Conservation (phyloP, 2,888 invertebrate species). For the Epistrophella euchroma region DNA sequence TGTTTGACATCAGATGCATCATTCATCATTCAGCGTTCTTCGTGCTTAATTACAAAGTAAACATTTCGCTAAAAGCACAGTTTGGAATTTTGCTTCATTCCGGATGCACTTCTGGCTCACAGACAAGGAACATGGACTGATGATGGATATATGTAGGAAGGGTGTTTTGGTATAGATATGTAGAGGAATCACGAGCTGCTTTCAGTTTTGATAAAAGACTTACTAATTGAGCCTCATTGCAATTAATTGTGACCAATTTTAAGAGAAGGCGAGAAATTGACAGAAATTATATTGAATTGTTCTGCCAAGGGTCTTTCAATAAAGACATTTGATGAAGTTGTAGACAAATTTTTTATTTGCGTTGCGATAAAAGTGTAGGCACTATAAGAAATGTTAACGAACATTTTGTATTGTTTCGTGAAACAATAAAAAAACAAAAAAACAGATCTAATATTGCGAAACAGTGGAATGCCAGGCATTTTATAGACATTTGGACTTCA, state of each 20-base stretch:
- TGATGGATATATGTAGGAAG: too few species aligned
- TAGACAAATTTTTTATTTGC: too few species aligned
- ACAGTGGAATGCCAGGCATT: too few species aligned
- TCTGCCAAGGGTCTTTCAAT: too few species aligned
- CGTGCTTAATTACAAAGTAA: slow-evolving; percentile 62
- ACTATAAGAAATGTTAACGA: too few species aligned
- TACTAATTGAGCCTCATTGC: slow-evolving; percentile 53
- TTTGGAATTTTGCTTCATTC: slow-evolving; percentile 27
- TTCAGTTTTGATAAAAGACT: slow-evolving; percentile 19
- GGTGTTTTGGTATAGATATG: slow-evolving; percentile 11
- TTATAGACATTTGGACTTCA: too few species aligned
- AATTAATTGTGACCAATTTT: slow-evolving; percentile 29
- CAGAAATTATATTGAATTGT: neutral
- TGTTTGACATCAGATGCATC: slow-evolving; percentile 62
- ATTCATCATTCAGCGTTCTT: slow-evolving; percentile 53
- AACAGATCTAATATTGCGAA: too few species aligned
- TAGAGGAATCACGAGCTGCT: neutral
- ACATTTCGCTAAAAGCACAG: slow-evolving; percentile 57
- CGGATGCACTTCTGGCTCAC: slow-evolving; percentile 23
- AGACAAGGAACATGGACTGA: neutral
- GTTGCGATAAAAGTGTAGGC: too few species aligned
- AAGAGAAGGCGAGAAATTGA: neutral
- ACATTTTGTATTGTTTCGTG: too few species aligned
- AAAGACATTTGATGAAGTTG: too few species aligned
- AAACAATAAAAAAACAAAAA: too few species aligned